These are phyloP conservation scores for Cheirogaleus medius DNA, from an alignment of 2,113 vertebrate species.

Conservation along the genomic window DNA sequence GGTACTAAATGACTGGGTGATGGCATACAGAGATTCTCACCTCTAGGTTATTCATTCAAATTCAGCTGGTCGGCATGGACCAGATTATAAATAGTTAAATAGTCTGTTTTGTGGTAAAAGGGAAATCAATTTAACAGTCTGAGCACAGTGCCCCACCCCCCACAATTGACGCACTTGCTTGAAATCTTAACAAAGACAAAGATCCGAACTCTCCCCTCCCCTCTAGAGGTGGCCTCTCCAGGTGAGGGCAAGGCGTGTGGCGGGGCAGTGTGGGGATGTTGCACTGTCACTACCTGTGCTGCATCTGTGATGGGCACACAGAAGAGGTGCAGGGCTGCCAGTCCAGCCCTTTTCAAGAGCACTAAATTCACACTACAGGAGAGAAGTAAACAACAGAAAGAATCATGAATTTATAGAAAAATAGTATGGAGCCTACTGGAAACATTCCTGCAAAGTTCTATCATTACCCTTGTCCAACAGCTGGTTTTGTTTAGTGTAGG, in stretches of 20 bases:
- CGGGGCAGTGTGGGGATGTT: not conserved
- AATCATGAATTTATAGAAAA: slow-evolving; percentile 52
- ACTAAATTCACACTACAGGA: slow-evolving; percentile 61
- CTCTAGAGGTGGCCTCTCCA: slow-evolving; percentile 48
- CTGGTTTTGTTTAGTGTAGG: not conserved
- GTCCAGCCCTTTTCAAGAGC: slow-evolving; percentile 43
- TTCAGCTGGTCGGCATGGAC: not conserved
- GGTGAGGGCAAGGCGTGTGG: not conserved
- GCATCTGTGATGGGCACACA: not conserved
- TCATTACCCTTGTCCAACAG: not conserved
- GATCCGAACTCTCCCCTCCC: not conserved
- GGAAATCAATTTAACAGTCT: not conserved
- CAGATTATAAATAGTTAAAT: not conserved
- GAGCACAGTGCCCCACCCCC: not conserved
- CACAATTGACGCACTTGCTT: not conserved
- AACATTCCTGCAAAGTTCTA: slow-evolving; percentile 38
- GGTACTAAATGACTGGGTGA: slow-evolving; percentile 20
- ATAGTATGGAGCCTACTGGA: not conserved
- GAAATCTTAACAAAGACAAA: not conserved
- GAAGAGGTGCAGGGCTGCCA: slow-evolving; percentile 16
- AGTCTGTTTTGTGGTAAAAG: not conserved
- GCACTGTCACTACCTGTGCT: not conserved
- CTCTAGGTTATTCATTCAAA: slow-evolving; percentile 31
- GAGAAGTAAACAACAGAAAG: slow-evolving; percentile 62
- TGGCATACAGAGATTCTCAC: slow-evolving; percentile 48